Base-by-base conservation (phyloP, 2,888 invertebrate species). In the Erebia palarica region DNA sequence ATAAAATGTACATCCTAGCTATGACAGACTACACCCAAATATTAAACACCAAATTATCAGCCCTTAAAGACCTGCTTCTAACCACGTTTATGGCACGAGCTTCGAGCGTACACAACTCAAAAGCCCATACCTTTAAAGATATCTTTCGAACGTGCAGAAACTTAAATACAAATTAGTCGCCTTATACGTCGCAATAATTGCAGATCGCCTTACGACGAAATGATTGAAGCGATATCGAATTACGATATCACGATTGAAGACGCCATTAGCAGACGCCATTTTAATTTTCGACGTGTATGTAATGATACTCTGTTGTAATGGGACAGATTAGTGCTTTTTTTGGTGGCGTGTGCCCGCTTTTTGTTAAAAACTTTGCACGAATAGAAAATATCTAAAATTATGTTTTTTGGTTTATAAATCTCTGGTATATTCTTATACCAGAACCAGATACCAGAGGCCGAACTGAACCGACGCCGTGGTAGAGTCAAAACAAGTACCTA, bases 91-190 rank as follows among this genome's bases (percentile, higher is more conserved):
- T 42, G 55, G 58, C n/a, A 16, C 47, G 67, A 58, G 49, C 58
- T 49, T 13, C 27, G 14, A 58, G 27, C 27, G 18, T 27, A 14
- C 59, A 49, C 58, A 49, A 59, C 59, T 47, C 58, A 27, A 49
- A 58, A 49, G 58, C 58, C 49, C 67, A 67, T 67, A 49, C 55
- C 67, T 59, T 67, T 47, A 58, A 58, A n/a, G 18, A 58, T 59
- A 67, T 27, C 44, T 44, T 59, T 49, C 49, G 57, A 18, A 63
- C 66, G 70, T 66, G 70, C 47, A 57, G 70, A 27, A 66, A 63
- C 65, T 70, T 70, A 65, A 69, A 61, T 64, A 71, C 68, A 71
- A 71, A 71, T 68, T 59, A 68, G 68, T 65, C 65, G 65, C 64
- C 67, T 51, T 58, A 63, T 64, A 71, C 64, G 71, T 58, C 63